Evolutionary conservation across 1,140 invertebrate species (phyloP), one percentile per base, ranked within the genome.

Genomic region (Neodiprion pinetum): DNA sequence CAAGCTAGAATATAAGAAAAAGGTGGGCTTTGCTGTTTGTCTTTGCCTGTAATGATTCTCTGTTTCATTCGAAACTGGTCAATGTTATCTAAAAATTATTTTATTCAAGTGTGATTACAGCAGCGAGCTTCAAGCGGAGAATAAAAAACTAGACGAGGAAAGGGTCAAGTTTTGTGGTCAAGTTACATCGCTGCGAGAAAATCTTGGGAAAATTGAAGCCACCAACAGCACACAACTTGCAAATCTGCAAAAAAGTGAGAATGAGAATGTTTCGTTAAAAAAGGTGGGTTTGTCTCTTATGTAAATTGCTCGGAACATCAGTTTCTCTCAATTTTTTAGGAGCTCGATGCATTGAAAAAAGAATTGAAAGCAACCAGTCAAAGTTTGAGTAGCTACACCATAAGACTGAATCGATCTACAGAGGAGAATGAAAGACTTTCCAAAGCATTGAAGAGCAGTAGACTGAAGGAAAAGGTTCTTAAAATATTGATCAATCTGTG

Each of bases 341-440:
- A 91, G 80, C 77, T 88, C 7, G 89, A 90, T 17, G 77, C 77
- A 17, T 73, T 90, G 49, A 88, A 87, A 72, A 90, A 85, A 77
- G 87, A 91, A 74, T 65, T 89, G 12, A 90, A 88, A 82, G 83
- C 48, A 28, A 68, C 76, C 8, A 85, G 78, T 73, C 84, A 86
- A 72, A 84, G 87, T 50, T 77, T 76, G 12, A 83, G 76, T 17
- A 87, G 76, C 76, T 80, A 73, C n/a, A 88, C 90, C 61, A 68
- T 88, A 0, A 84, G 86, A 79, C 77, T 90, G 71, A 88, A 89
- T 49, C 87, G 88, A 80, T 84, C 84, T 65, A 76, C 85, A 8
- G 89, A 90, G 77, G 89, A 87, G 68, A 88, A 82, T 71, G 89
- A 90, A 53, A 90, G 89, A 79, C 75, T 87, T 12, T 86, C 82